These are phyloP conservation scores for Pasiphila rectangulata DNA, from an alignment of 2,888 invertebrate species.

Conservation along the genomic window DNA sequence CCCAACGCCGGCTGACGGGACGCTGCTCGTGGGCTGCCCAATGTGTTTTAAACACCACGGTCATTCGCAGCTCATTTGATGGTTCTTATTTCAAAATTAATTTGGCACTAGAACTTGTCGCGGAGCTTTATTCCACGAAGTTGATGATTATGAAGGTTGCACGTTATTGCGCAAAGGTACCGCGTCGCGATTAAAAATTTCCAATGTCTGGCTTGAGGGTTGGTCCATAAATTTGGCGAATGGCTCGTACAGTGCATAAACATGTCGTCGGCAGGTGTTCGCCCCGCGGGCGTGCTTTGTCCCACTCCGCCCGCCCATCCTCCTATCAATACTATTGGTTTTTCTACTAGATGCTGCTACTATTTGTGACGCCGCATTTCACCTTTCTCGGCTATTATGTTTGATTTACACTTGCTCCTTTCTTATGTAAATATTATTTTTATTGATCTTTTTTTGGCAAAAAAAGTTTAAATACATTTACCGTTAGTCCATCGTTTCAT, in stretches of 20 bases:
- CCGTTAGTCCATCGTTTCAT: background rate
- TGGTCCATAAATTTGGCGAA: slow-evolving; percentile 67
- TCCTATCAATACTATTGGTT: slow-evolving; percentile 24
- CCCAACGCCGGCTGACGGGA: slow-evolving; percentile 11
- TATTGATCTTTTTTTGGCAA: slow-evolving; percentile 7
- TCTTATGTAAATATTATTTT: slow-evolving; percentile 17
- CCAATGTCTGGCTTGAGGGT: slow-evolving; percentile 45
- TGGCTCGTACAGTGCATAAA: slow-evolving; percentile 63
- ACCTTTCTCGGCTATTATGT: slow-evolving; percentile 14
- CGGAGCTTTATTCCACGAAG: too few relatives aligned
- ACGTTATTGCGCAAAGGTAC: slow-evolving; percentile 44
- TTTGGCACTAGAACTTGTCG: background rate
- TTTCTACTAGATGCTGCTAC: slow-evolving; percentile 17
- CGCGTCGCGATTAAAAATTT: slow-evolving; percentile 66
- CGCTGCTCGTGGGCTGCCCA: background rate
- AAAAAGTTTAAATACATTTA: background rate
- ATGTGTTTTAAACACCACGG: background rate
- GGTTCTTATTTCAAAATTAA: background rate
- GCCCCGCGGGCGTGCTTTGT: slow-evolving; percentile 59
- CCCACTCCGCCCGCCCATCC: slow-evolving; percentile 26
- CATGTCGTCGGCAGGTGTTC: slow-evolving; percentile 60
- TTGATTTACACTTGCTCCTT: slow-evolving; percentile 19
- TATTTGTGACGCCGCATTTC: slow-evolving; percentile 22
- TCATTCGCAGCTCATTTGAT: background rate
- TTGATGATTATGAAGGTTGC: too few relatives aligned